Conservation (phyloP, 2,113 vertebrate genomes). For the Gallinago paraguaiae region DNA sequence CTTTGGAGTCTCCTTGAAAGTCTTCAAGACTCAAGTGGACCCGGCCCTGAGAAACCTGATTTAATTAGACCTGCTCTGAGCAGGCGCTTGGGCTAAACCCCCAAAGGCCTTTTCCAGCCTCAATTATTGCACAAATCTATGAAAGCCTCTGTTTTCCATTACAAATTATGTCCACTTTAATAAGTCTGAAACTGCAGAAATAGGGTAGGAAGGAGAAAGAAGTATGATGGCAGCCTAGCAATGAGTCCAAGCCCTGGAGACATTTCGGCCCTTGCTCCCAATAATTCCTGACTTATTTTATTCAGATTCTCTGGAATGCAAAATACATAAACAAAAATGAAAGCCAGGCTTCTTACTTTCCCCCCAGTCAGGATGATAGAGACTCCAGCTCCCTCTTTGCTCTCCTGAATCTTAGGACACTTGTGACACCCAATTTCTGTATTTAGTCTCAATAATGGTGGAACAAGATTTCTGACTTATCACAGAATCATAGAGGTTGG, state of each 20-base stretch:
- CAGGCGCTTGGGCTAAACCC: neutral
- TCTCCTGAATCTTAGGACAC: neutral
- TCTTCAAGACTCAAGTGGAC: neutral
- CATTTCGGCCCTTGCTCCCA: neutral
- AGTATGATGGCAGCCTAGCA: neutral
- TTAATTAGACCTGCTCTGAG: neutral
- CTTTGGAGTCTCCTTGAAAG: neutral
- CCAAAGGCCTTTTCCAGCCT: neutral
- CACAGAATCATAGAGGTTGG: neutral
- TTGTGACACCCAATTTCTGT: neutral
- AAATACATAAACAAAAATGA: neutral
- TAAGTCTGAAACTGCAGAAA: neutral
- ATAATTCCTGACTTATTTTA: neutral
- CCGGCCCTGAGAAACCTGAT: neutral
- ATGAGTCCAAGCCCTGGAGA: neutral
- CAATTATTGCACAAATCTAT: neutral
- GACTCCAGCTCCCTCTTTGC: neutral
- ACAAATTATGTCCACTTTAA: neutral
- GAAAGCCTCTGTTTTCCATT: neutral
- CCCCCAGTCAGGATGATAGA: neutral
- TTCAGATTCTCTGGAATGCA: neutral
- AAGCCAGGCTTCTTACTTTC: neutral
- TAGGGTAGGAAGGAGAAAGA: neutral
- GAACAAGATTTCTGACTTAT: neutral
- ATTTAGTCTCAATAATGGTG: neutral